Base-by-base conservation (phyloP, 2,888 invertebrate genomes). In the Spicauda simplicius region DNA sequence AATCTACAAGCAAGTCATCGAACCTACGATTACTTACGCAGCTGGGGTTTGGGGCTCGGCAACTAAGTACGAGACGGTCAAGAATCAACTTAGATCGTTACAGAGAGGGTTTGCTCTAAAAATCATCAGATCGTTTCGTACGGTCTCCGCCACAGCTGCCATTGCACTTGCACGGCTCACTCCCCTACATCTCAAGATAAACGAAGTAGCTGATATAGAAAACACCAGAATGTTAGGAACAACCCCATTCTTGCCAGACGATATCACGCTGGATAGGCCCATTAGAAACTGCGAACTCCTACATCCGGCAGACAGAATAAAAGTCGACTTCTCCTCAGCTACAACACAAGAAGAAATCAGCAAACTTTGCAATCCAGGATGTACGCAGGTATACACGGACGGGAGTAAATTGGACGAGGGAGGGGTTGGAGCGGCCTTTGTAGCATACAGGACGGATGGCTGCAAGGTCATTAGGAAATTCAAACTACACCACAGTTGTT, bases 331-430 rank as follows among this genome's bases (percentile, higher is more conserved):
- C 20, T 1, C 19, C 0, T 11, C 5, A 1, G 50, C 52, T 0
- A 18, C 18, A 6, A 52, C 60, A 1, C 60, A 30, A 52, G 52
- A n/a, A 0, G 53, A 62, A 50, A 61, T 53, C 2, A n/a, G 53
- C 20, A 16, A 52, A 6, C 18, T 50, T 0, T 54, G 30, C 2
- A 18, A 5, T 3, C 18, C 7, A 0, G n/a, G 2, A 2, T 12
- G 1, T 7, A n/a, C 20, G 4, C 30, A 20, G 18, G 58, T 68
- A 8, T 68, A 16, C n/a, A 68, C 68, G 10, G 68, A 68, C 16
- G 68, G 68, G 0, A 68, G 68, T 8, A 68, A 68, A 25, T 54
- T 63, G 0, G 8, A n/a, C 0, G 52, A 53, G 14, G 18, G 33
- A 1, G 20, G 19, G 0, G 63, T 63, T 1, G 63, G 68, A 11